Conservation (phyloP, 2,797 vertebrate species). For the Neosilurus hyrtlii region DNA sequence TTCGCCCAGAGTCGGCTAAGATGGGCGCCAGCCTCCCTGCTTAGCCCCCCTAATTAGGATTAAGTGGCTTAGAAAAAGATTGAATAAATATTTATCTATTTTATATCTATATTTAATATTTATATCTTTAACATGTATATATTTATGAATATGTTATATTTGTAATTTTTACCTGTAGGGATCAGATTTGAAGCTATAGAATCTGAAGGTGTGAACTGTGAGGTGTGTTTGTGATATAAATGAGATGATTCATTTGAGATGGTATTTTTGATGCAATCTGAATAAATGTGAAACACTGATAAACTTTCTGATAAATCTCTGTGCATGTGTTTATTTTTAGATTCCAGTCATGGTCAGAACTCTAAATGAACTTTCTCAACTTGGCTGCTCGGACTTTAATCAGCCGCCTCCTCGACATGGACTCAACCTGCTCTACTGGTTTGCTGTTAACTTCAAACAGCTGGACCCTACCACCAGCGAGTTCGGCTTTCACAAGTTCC, state of each 20-base stretch:
- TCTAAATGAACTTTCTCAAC: constrained; percentile 34
- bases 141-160: background rate
- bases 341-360: constrained; percentile 33
- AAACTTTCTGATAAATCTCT: background rate
- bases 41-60: too few relatives aligned
- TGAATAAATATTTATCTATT: too few relatives aligned
- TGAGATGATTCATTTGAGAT: background rate
- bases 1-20: too few relatives aligned
- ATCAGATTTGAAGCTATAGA: background rate
- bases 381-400: constrained; percentile 9
- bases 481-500: constrained; percentile 40
- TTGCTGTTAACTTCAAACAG: background rate
- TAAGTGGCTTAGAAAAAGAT: too few relatives aligned
- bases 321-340: background rate
- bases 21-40: too few relatives aligned
- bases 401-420: constrained; percentile 43
- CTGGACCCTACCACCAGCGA: background rate
- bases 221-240: background rate
- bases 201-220: background rate
- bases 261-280: background rate
- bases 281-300: background rate
- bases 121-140: too few relatives aligned
- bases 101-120: too few relatives aligned
- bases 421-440: constrained; percentile 55
- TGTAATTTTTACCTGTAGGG: background rate